A percentile compares a stretch with the other conserved stretches of the same genome.
These are phyloP conservation scores for Grammomys dolichurus DNA, from an alignment of 2,113 vertebrate species.

Conservation along the genomic window DNA sequence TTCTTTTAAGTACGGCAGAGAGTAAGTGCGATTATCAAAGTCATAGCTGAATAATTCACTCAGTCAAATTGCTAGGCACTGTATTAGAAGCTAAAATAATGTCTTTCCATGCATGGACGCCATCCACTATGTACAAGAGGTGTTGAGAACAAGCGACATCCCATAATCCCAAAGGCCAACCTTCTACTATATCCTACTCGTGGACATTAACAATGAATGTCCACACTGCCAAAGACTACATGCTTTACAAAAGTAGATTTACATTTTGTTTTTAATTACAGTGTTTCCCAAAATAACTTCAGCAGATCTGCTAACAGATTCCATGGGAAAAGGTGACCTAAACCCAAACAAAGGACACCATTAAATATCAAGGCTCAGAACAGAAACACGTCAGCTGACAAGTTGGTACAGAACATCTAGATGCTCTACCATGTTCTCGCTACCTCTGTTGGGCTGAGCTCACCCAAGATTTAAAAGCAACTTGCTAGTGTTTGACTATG, in stretches of 20 bases:
- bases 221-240: not conserved
- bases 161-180: not conserved
- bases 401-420: not conserved
- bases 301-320: constrained; percentile 4
- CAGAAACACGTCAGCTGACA: not conserved
- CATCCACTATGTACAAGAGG: not conserved
- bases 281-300: constrained; percentile 40
- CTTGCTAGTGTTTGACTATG: not conserved
- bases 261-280: constrained; percentile 42
- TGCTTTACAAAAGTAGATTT: constrained; percentile 3
- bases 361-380: not conserved
- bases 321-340: not conserved
- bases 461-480: constrained; percentile 17
- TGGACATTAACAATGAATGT: not conserved
- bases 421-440: not conserved
- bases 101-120: not conserved
- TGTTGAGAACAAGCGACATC: not conserved
- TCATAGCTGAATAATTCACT: constrained; percentile 47
- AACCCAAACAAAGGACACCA: constrained; percentile 4
- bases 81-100: constrained; percentile 37
- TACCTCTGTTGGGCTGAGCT: not conserved
- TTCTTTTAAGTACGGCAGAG: constrained; percentile 22
- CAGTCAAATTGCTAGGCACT: not conserved
- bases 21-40: constrained; percentile 33
- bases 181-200: not conserved